Evolutionary conservation across 2,113 vertebrate species (phyloP), one percentile per base, ranked within the genome.

Genomic region (Thomomys bottae): DNA sequence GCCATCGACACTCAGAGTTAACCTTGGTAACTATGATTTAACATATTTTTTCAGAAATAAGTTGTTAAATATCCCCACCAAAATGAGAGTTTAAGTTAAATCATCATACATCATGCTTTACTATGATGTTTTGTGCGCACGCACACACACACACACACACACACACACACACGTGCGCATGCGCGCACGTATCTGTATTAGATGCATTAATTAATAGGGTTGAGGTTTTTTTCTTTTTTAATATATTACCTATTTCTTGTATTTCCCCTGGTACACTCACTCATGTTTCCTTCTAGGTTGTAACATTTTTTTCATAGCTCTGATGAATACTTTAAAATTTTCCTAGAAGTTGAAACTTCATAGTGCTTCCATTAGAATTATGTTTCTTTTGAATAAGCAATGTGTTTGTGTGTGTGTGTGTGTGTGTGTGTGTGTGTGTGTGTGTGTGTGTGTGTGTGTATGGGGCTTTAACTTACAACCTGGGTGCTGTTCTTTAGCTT

Each of bases 31-130:
- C 14, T 54, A 14, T 54, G 17, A 54, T 54, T 54, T 54, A 15
- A 54, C 4, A 30, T 70, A 32, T 61, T 89, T 93, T 93, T 82
- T 82, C 38, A 83, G 1, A 79, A 91, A 73, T 87, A 64, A 71
- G 15, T 21, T 73, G 20, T 59, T 38, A 59, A 40, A 49, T 87
- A 68, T 75, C 3, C 32, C 4, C 18, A 83, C 49, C 20, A 85
- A 89, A 88, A 81, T 73, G 87, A 73, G 76, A 34, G 17, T 66
- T 70, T 32, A 82, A 17, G 45, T 8, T 59, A 71, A 42, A 68
- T 87, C 6, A 54, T 54, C 49, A 54, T 54, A 54, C 18, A 54
- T 54, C 15, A 54, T 12, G 49, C 49, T 54, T 17, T 54, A 17
- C 12, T 54, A 49, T 3, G 45, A 49, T 54, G 14, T 54, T 54